Conservation (phyloP, 2,888 invertebrate genomes). For the Macrophya annulata region DNA sequence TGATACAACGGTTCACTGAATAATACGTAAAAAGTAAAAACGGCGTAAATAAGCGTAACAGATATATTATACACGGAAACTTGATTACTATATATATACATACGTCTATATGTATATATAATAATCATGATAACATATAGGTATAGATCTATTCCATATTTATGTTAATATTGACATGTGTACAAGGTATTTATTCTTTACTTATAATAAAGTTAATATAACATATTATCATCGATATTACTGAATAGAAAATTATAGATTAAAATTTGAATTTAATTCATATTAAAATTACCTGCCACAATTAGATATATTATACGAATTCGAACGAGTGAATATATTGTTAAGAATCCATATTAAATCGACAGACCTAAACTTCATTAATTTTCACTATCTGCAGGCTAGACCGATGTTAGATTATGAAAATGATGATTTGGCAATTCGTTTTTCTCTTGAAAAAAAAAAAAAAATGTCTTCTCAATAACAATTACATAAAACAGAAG, state of each 20-base stretch:
- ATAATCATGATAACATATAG: constrained; percentile 52
- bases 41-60: constrained; percentile 46
- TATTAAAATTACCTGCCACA: constrained; percentile 63
- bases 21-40: constrained; percentile 60
- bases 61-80: constrained; percentile 59
- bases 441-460: background rate
- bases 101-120: constrained; percentile 54
- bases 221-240: background rate
- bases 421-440: background rate
- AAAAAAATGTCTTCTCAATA: background rate
- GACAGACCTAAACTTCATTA: background rate
- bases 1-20: constrained; percentile 59
- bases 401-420: background rate
- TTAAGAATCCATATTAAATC: background rate
- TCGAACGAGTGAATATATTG: background rate
- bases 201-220: constrained; percentile 51
- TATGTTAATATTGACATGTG: constrained; percentile 65
- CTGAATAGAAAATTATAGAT: background rate
- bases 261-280: constrained; percentile 60
- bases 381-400: background rate
- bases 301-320: background rate
- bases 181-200: constrained; percentile 61
- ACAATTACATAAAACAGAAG: background rate
- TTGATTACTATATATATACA: constrained; percentile 56
- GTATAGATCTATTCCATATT: constrained; percentile 54